Evolutionary conservation across 2,888 invertebrate genomes (phyloP).

Genomic region (Rhabditophanes sp.): DNA sequence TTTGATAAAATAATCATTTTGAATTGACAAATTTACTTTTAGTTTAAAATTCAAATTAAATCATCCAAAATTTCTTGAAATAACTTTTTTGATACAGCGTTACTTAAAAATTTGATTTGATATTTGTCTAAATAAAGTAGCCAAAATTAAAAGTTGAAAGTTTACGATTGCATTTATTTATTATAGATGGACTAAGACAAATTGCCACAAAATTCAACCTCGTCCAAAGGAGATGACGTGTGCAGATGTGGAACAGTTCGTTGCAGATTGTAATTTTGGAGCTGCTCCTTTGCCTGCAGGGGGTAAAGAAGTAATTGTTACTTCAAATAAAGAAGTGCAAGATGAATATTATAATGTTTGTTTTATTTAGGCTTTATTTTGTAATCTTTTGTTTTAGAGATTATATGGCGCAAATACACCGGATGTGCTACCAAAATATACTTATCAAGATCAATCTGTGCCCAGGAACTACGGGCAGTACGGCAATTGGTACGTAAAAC

Average conservation of each 20-base stretch:
- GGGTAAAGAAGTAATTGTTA: too few relatives aligned
- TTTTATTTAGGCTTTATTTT: background rate
- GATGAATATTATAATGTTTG: constrained; percentile 14
- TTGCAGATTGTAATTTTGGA: constrained; percentile 27
- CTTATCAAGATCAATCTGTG: constrained; percentile 15
- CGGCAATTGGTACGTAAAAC: constrained; percentile 13
- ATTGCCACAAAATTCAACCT: constrained; percentile 30
- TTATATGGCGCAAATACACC: constrained; percentile 20
- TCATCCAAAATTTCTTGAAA: too few relatives aligned
- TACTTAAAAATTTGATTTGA: too few relatives aligned
- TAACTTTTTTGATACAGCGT: too few relatives aligned
- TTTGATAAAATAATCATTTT: too few relatives aligned
- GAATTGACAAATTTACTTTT: too few relatives aligned
- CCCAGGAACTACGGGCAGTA: constrained; percentile 14
- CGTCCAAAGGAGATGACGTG: constrained; percentile 29
- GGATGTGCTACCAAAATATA: constrained; percentile 20
- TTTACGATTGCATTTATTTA: too few relatives aligned
- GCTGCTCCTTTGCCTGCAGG: constrained; percentile 11
- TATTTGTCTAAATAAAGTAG: too few relatives aligned
- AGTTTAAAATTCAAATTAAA: too few relatives aligned
- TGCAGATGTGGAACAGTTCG: constrained; percentile 28
- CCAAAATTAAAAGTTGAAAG: too few relatives aligned
- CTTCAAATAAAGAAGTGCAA: constrained; percentile 11
- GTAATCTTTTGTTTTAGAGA: constrained; percentile 9
- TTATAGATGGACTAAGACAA: constrained; percentile 25